A percentile compares a stretch with the other conserved stretches of the same genome.
phyloP scores from a whole-genome alignment of 2,113 vertebrate species.

The Elanus axillaris region DNA sequence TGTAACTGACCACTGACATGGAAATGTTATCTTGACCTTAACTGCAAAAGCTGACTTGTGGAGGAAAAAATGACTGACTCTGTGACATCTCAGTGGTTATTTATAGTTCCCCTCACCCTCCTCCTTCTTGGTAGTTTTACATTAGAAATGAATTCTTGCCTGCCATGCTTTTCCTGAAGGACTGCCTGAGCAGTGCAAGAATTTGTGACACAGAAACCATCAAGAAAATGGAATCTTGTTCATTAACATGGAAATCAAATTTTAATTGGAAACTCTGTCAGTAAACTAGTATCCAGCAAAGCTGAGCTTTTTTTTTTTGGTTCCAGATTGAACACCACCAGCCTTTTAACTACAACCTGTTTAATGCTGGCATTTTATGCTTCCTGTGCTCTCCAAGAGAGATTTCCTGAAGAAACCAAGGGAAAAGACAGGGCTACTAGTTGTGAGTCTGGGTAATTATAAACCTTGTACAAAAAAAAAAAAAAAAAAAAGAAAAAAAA shows the following conservation, averaged over 20 bases:
- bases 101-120: conserved; percentile 39
- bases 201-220: neutral
- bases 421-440: neutral
- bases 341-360: neutral
- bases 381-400: neutral
- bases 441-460: neutral
- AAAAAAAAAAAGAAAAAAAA: too few species aligned
- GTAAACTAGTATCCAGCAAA: neutral
- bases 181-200: neutral
- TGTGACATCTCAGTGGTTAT: conserved; percentile 40
- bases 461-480: neutral
- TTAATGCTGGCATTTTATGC: neutral
- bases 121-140: conserved; percentile 26
- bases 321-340: neutral
- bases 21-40: conserved; percentile 65
- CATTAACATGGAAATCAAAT: neutral
- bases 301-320: neutral
- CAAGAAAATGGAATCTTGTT: neutral
- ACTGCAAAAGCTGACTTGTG: conserved; percentile 44
- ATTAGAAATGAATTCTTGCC: neutral
- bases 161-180: conserved; percentile 28
- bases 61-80: conserved; percentile 53
- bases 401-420: neutral
- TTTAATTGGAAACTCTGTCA: neutral
- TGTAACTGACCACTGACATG: conserved; percentile 61